Conservation (phyloP, 2,888 invertebrate species). For the Eugnorisma glareosa region DNA sequence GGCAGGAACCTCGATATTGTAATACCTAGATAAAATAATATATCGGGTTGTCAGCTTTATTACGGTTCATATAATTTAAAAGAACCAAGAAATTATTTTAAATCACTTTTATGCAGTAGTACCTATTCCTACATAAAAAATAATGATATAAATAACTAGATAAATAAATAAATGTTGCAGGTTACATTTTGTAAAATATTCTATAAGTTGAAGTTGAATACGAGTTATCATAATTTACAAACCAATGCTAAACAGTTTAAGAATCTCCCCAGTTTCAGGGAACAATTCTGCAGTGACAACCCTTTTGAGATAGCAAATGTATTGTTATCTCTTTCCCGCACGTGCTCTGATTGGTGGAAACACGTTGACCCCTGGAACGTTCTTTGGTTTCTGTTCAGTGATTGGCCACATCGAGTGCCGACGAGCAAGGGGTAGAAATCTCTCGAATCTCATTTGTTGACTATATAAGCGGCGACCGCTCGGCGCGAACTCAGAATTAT, state of each 20-base stretch:
- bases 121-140: neutral
- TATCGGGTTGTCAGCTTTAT: no score
- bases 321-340: conserved; percentile 53
- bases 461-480: conserved; percentile 75
- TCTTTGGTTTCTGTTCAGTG: conserved; percentile 65
- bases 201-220: neutral
- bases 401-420: conserved; percentile 72
- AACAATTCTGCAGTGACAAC: conserved; percentile 48
- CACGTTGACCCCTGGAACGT: conserved; percentile 70
- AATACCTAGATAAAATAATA: neutral
- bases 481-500: conserved; percentile 81
- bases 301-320: conserved; percentile 33
- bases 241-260: neutral
- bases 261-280: conserved; percentile 49
- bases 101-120: neutral
- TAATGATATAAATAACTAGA: neutral
- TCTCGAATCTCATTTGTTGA: conserved; percentile 77
- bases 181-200: no score
- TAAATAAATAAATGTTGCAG: neutral
- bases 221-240: neutral
- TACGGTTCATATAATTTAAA: no score
- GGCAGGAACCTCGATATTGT: neutral
- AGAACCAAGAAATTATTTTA: neutral
- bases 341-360: conserved; percentile 71
- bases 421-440: conserved; percentile 72